phyloP scores from a whole-genome alignment of 2,113 vertebrate genomes.

The Blennius ocellaris region DNA sequence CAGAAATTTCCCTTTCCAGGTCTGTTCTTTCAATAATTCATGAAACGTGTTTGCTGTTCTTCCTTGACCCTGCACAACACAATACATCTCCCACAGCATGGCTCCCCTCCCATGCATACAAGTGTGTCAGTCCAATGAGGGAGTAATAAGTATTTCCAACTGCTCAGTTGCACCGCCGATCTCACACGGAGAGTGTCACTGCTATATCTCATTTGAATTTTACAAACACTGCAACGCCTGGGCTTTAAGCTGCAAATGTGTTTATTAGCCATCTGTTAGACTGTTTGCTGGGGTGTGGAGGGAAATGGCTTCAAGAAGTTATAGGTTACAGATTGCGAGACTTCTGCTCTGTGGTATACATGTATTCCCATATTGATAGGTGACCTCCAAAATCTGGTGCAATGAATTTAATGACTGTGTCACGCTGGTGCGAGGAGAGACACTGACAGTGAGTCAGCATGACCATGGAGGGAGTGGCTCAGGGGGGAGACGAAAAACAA shows the following conservation, averaged over 20 bases:
- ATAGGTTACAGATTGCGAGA: conserved; percentile 66
- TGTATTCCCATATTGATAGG: conserved; percentile 53
- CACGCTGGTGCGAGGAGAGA: conserved; percentile 4
- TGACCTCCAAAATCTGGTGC: conserved; percentile 52
- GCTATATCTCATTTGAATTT: conserved; percentile 77
- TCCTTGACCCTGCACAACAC: conserved; percentile 69
- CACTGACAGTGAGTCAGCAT: conserved; percentile 24
- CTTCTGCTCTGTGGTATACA: conserved; percentile 55
- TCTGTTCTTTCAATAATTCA: conserved; percentile 76
- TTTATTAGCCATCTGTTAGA: conserved; percentile 80
- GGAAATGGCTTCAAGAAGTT: conserved; percentile 57
- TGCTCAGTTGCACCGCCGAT: conserved; percentile 68
- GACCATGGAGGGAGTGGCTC: conserved; percentile 9
- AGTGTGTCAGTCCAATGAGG: conserved; percentile 55
- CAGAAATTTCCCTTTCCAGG: conserved; percentile 40
- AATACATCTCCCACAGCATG: conserved; percentile 64
- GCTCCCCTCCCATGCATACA: conserved; percentile 54
- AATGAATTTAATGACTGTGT: conserved; percentile 31
- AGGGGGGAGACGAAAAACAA: background rate
- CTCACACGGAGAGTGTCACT: conserved; percentile 67
- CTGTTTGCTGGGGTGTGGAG: conserved; percentile 45
- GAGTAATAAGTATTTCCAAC: conserved; percentile 62
- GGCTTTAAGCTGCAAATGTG: conserved; percentile 74
- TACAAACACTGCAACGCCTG: conserved; percentile 64
- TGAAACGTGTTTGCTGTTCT: conserved; percentile 65